These are phyloP conservation scores for Drosophila fuyamai DNA, from an alignment of 1,140 invertebrate genomes.

Conservation along the genomic window DNA sequence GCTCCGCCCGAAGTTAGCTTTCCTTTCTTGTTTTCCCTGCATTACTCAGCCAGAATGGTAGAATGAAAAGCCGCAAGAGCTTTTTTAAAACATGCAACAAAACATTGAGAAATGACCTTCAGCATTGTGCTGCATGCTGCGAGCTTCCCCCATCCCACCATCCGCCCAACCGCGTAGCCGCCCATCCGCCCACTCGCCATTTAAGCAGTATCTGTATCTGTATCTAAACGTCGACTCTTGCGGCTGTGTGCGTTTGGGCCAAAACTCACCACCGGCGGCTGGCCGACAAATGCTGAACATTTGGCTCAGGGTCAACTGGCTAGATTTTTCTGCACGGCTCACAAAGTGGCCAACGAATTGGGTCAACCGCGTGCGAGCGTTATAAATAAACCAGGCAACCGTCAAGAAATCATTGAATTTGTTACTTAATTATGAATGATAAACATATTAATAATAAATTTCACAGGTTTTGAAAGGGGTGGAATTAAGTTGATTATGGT, in stretches of 20 bases:
- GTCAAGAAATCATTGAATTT: not conserved
- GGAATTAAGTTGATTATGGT: too few species aligned
- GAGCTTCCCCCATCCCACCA: not conserved
- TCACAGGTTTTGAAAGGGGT: too few species aligned
- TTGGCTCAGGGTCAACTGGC: slow-evolving; percentile 73
- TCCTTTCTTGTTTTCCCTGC: too few species aligned
- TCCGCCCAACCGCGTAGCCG: slow-evolving; percentile 9
- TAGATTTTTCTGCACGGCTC: slow-evolving; percentile 69
- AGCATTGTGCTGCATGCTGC: slow-evolving; percentile 45
- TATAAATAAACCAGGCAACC: slow-evolving; percentile 15
- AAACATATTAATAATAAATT: not conserved
- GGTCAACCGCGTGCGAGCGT: slow-evolving; percentile 46
- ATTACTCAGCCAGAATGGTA: slow-evolving; percentile 24
- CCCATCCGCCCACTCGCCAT: not conserved
- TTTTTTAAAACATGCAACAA: slow-evolving; percentile 63
- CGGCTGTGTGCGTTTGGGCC: slow-evolving; percentile 20
- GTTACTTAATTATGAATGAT: not conserved
- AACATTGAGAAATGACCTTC: slow-evolving; percentile 70
- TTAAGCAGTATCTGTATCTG: slow-evolving; percentile 9
- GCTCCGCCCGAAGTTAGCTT: too few species aligned
- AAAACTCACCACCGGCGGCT: slow-evolving; percentile 64
- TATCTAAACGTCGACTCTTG: slow-evolving; percentile 19
- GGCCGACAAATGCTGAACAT: slow-evolving; percentile 62
- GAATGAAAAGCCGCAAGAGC: slow-evolving; percentile 57
- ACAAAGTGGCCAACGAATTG: slow-evolving; percentile 40